phyloP scores from a whole-genome alignment of 35 echinoderm and acorn worm species.

The Ptychodera flava region DNA sequence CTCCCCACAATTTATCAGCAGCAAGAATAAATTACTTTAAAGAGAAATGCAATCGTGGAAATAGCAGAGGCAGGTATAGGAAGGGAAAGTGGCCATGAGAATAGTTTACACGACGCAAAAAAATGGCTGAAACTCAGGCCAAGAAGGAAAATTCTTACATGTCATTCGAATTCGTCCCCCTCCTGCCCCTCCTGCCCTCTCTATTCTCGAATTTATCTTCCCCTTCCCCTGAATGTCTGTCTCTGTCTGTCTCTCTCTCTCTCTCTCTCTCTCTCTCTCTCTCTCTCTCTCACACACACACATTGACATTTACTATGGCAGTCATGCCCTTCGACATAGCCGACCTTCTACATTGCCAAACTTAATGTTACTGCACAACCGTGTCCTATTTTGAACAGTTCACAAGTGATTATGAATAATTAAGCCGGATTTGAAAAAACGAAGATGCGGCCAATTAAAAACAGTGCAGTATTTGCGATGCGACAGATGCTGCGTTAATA shows the following conservation, averaged over 20 bases:
- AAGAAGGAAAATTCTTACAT: too few relatives aligned
- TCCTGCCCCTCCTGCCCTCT: not conserved
- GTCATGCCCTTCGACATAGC: not conserved
- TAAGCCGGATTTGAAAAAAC: too few relatives aligned
- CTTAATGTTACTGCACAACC: not conserved
- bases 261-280: not conserved
- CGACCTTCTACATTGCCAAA: not conserved
- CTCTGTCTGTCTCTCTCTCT: not conserved
- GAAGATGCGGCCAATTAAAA: too few relatives aligned
- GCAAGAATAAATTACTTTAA: too few relatives aligned
- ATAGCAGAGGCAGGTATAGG: not conserved
- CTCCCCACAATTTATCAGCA: too few relatives aligned
- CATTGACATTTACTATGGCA: not conserved
- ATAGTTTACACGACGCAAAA: not conserved
- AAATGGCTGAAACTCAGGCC: too few relatives aligned
- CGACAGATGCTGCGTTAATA: too few relatives aligned
- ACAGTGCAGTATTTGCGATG: too few relatives aligned
- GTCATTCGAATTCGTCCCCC: not conserved
- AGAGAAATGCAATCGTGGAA: too few relatives aligned
- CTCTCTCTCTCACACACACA: not conserved
- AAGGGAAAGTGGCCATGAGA: not conserved
- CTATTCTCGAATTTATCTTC: not conserved
- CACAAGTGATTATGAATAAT: not conserved
- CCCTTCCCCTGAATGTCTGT: not conserved
- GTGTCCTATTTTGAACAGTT: not conserved